These are phyloP conservation scores for Crocuta crocuta DNA, from an alignment of 2,113 vertebrate genomes.

Conservation along the genomic window DNA sequence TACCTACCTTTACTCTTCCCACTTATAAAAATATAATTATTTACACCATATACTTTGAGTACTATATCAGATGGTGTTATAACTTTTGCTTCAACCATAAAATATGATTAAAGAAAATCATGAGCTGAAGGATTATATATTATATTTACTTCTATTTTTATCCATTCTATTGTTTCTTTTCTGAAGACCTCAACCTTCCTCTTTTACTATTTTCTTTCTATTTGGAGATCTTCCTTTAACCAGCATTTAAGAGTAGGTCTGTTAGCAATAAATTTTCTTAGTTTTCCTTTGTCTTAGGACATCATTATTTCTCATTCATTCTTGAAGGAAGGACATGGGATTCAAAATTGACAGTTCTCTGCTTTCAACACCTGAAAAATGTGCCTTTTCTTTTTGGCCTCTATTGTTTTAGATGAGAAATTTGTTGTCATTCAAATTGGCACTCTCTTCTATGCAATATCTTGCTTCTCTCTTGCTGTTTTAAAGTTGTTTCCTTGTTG, in stretches of 20 bases:
- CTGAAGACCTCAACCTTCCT: background rate
- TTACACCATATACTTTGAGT: background rate
- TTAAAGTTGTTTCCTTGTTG: background rate
- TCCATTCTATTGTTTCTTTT: background rate
- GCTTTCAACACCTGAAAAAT: background rate
- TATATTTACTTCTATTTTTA: background rate
- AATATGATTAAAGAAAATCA: background rate
- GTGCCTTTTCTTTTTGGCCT: background rate
- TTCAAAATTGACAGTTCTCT: background rate
- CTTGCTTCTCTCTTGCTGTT: background rate
- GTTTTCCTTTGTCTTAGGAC: background rate
- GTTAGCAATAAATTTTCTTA: background rate
- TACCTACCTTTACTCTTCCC: background rate
- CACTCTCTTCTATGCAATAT: background rate
- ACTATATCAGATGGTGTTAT: background rate
- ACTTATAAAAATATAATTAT: background rate
- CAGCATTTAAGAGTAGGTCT: background rate
- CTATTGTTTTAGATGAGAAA: background rate
- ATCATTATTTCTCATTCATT: background rate
- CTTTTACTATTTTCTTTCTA: background rate
- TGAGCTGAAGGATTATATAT: background rate
- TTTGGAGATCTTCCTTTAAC: background rate
- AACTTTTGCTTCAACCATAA: background rate
- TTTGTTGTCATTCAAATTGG: background rate
- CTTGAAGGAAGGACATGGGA: background rate